Base-by-base conservation (phyloP, 1,140 invertebrate species). In the Galleria mellonella region DNA sequence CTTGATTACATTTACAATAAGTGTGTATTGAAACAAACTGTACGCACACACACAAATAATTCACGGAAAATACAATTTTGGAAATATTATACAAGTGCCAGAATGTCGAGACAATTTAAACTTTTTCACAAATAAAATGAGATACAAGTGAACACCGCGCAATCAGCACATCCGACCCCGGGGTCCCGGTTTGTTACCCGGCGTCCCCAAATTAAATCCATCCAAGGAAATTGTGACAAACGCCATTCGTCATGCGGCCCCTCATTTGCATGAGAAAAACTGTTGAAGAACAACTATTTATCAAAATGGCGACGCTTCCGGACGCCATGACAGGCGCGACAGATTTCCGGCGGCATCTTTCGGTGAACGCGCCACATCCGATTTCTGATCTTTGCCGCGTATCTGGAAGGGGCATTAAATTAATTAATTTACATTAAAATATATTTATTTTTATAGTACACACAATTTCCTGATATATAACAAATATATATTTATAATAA, bases 201-300 rank as follows among this genome's bases (percentile, higher is more conserved):
- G 14, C n/a, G n/a, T 29, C 47, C 39, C 46, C 47, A 54, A 59
- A 59, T 59, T 54, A 59, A 59, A 59, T 59, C 47, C 48, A 51
- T 54, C 55, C 51, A 43, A 51, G 54, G 47, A 54, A 59, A 59
- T 59, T 59, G 55, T 59, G 51, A 59, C 55, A 59, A 59, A 51
- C 51, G 47, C 41, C 38, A 59, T 59, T 41, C 51, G 55, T 59
- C 55, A 59, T 59, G 67, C 47, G 53, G 54, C 77, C 70, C 73
- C 75, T 78, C 78, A 83, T 84, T 84, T 84, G 78, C 78, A 83
- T 83, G 70, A 78, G 81, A 84, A 83, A 84, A 84, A 84, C 78
- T 78, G 65, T 72, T 75, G 62, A 79, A 79, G 74, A 83, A 79
- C 77, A 76, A 82, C 78, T 84, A 83, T 83, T 84, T 84, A 79